Evolutionary conservation across 2,797 vertebrate genomes (phyloP).

Genomic region (Artibeus lituratus): DNA sequence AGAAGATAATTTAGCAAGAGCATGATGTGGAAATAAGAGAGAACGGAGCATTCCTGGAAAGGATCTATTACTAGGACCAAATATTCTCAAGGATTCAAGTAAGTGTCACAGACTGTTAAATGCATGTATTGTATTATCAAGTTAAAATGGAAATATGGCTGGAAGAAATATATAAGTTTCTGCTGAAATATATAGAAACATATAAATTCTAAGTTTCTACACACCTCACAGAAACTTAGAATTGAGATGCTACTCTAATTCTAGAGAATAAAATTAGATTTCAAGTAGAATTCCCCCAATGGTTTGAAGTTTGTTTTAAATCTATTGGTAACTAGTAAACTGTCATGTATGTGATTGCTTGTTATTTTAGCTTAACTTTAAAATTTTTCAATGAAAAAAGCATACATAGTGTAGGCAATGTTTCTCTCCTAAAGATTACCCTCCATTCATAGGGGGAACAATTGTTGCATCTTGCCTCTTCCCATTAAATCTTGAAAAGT

Average conservation of each 20-base stretch:
- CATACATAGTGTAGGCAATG: not conserved
- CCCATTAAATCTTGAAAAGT: not conserved
- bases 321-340: not conserved
- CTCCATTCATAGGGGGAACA: not conserved
- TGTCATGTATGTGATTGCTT: not conserved
- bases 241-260: not conserved
- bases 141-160: not conserved
- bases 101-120: not conserved
- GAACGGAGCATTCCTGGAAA: not conserved
- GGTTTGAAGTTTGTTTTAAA: not conserved
- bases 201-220: too few species aligned
- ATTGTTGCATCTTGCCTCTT: not conserved
- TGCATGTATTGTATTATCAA: not conserved
- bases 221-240: not conserved
- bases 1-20: not conserved
- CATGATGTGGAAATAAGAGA: not conserved
- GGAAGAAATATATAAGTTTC: not conserved
- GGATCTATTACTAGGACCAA: not conserved
- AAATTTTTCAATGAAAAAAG: not conserved
- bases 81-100: not conserved
- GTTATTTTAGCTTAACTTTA: not conserved
- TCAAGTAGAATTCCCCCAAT: not conserved
- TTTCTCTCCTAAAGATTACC: not conserved
- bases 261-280: not conserved
- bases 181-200: too few species aligned